Evolutionary conservation across 2,113 vertebrate genomes (phyloP).

Genomic region (Oenanthe melanoleuca): DNA sequence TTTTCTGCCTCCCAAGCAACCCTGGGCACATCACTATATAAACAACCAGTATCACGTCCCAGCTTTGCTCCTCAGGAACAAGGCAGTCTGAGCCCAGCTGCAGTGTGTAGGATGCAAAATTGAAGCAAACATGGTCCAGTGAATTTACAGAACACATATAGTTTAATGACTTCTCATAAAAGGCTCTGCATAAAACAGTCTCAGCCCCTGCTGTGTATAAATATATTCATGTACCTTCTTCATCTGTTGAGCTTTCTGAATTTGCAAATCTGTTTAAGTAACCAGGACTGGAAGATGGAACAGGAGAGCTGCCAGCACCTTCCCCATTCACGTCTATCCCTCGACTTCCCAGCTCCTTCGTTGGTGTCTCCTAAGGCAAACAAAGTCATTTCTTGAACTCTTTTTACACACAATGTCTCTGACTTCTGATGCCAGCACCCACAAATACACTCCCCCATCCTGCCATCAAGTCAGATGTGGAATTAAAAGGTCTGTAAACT

Average conservation of each 20-base stretch:
- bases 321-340: constrained; percentile 76
- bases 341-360: constrained; percentile 88
- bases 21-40: not conserved
- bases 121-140: fast-evolving
- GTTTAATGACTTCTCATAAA: not conserved
- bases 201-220: not conserved
- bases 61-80: not conserved
- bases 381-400: not conserved
- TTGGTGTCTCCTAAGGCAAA: constrained; percentile 90
- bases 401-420: not conserved
- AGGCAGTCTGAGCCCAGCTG: not conserved
- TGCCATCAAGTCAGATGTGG: not conserved
- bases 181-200: not conserved
- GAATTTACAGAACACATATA: not conserved
- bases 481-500: not conserved
- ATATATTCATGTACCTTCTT: constrained; percentile 85
- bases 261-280: constrained; percentile 88
- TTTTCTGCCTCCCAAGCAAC: not conserved
- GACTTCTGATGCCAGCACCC: not conserved
- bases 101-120: not conserved
- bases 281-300: constrained; percentile 58
- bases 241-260: constrained; percentile 96
- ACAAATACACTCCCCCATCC: not conserved
- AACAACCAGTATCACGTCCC: not conserved
- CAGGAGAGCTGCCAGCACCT: constrained; percentile 73